phyloP scores from a whole-genome alignment of 2,797 vertebrate species.

The Anomalospiza imberbis region DNA sequence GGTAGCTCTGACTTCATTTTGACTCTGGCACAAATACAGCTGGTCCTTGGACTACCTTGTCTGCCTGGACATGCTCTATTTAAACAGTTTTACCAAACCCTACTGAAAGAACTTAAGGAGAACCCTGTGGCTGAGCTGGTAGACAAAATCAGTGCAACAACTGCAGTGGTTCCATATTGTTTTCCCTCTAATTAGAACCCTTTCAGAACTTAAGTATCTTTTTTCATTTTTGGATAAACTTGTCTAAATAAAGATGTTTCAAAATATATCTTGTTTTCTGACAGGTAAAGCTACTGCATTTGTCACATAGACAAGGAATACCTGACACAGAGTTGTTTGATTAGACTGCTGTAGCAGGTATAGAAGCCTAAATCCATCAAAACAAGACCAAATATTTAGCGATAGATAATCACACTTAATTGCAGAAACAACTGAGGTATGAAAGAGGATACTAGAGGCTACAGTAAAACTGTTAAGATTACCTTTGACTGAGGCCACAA shows the following conservation, averaged over 20 bases:
- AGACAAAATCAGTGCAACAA: not conserved
- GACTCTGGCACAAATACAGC: not conserved
- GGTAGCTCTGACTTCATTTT: not conserved
- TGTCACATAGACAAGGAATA: fast-evolving
- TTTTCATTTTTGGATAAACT: not conserved
- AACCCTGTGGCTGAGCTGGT: not conserved
- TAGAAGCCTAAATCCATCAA: not conserved
- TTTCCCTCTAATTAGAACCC: not conserved
- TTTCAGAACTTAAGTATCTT: not conserved
- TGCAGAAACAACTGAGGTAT: not conserved
- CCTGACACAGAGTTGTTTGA: not conserved
- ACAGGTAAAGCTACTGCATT: not conserved
- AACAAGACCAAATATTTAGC: not conserved
- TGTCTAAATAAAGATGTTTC: not conserved
- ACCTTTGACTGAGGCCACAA: not conserved
- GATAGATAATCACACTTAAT: not conserved
- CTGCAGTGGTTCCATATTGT: not conserved
- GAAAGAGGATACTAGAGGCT: not conserved
- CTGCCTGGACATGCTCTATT: not conserved
- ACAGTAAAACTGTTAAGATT: not conserved
- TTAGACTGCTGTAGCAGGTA: not conserved
- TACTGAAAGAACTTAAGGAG: not conserved
- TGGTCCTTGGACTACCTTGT: not conserved
- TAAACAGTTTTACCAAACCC: not conserved
- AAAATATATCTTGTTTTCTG: not conserved